Evolutionary conservation across 2,888 invertebrate species (phyloP).

Genomic region (Idaea aversata): DNA sequence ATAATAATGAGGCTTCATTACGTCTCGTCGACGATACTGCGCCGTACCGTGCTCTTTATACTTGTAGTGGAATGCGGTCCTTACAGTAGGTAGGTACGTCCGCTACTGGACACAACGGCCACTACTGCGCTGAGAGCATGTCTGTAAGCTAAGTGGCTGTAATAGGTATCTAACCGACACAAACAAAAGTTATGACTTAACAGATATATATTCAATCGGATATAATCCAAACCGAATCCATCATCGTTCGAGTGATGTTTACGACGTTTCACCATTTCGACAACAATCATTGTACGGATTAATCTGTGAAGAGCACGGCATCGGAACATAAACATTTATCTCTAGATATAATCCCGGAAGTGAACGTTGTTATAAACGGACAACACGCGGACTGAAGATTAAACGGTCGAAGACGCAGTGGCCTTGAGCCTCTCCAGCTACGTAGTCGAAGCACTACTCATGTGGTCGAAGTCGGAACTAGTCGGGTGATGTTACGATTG

Average conservation of each 20-base stretch:
- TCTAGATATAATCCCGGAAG: not conserved
- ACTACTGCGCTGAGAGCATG: too few species aligned
- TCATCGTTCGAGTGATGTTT: not conserved
- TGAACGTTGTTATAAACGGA: not conserved
- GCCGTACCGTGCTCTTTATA: not conserved
- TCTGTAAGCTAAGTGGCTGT: too few species aligned
- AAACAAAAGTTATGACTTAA: not conserved
- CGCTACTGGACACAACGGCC: too few species aligned
- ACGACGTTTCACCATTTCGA: not conserved
- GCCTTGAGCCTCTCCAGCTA: too few species aligned
- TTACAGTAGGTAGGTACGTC: too few species aligned
- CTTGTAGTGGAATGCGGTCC: too few species aligned
- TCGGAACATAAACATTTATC: constrained; percentile 1
- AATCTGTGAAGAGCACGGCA: not conserved
- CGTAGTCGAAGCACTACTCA: too few species aligned
- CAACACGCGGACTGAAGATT: not conserved
- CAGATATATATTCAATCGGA: not conserved
- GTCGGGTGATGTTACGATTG: too few species aligned
- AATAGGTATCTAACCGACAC: too few species aligned
- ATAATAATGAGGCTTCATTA: not conserved
- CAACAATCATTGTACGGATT: not conserved
- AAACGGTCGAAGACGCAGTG: not conserved
- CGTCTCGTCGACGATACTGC: not conserved
- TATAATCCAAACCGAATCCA: not conserved
- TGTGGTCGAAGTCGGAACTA: too few species aligned